Base-by-base conservation (phyloP, 2,888 invertebrate genomes). In the Conchocele bisecta region DNA sequence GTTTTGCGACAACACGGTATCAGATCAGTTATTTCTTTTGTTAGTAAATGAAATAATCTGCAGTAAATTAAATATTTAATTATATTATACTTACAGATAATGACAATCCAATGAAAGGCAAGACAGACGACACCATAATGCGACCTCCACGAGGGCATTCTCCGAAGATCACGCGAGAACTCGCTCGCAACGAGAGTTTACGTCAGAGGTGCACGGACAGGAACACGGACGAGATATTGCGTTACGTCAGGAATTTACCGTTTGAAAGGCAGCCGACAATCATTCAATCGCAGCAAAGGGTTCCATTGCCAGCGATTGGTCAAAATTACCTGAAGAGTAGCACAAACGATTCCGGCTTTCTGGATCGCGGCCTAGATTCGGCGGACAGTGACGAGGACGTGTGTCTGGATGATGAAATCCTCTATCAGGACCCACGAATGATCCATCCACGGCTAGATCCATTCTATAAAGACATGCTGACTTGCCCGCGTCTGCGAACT, bases 201-300 rank as follows among this genome's bases (percentile, higher is more conserved):
- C 73, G 77, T 15, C 77, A 73, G 28, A 73, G 80, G 1, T 67
- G 73, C 13, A 58, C 65, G 11, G 83, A 82, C 46, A 35, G 64
- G 33, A 71, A 76, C 44, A 79, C 83, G 3, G 82, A 83, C 33
- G 86, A 86, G 65, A 83, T 86, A 22, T 82, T 86, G 26, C 73
- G 79, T 22, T 86, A 83, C 50, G 83, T 86, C 15, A 53, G 84
- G 7, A 82, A 83, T 22, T 65, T 77, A 37, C 85, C 84, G 44
- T 70, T 76, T 39, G 83, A 83, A 42, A 72, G 79, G 28, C 83
- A 84, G 39, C 82, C 83, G n/a, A 86, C 83, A n/a, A 63, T 76
- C n/a, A 58, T 83, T 6, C 44, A 75, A n/a, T 44, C 82, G 35
- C 82, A 82, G 59, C 75, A 75, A 53, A 79, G 75, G 53, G 76